These are phyloP conservation scores for Cliona cf. orientalis DNA, from an alignment of 37 sponge, comb jelly and placozoan genomes.

Conservation along the genomic window DNA sequence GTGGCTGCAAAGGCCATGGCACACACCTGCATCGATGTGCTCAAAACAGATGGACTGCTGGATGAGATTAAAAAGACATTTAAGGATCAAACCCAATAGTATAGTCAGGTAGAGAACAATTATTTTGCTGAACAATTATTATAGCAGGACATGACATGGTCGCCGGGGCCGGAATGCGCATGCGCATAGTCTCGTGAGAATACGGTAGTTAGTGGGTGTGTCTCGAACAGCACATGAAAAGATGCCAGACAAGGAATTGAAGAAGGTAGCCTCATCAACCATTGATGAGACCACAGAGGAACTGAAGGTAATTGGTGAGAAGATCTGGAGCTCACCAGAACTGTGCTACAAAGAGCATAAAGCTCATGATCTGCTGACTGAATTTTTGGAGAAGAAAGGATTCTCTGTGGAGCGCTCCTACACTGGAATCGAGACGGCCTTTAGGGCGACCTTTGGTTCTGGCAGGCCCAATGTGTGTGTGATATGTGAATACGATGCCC, in stretches of 20 bases:
- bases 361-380: conserved; percentile 74
- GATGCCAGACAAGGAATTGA: not conserved
- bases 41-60: conserved; percentile 54
- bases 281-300: conserved; percentile 19
- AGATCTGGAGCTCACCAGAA: conserved; percentile 78
- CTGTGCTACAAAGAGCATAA: conserved; percentile 67
- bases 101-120: no score
- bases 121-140: not conserved
- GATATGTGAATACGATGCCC: conserved; percentile 92
- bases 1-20: conserved; percentile 84
- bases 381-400: conserved; percentile 73
- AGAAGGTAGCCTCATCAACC: not conserved
- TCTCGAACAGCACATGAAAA: no score
- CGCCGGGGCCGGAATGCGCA: not conserved
- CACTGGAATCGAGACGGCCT: conserved; percentile 79
- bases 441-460: conserved; percentile 79
- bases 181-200: no score
- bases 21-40: conserved; percentile 66
- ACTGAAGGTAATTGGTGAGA: conserved; percentile 46
- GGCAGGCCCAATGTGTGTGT: conserved; percentile 73
- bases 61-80: conserved; percentile 52
- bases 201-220: no score
- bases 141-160: not conserved
- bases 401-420: conserved; percentile 75
- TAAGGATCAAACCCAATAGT: not conserved